Base-by-base conservation (phyloP, 2,888 invertebrate species). In the Parnassius glacialis region DNA sequence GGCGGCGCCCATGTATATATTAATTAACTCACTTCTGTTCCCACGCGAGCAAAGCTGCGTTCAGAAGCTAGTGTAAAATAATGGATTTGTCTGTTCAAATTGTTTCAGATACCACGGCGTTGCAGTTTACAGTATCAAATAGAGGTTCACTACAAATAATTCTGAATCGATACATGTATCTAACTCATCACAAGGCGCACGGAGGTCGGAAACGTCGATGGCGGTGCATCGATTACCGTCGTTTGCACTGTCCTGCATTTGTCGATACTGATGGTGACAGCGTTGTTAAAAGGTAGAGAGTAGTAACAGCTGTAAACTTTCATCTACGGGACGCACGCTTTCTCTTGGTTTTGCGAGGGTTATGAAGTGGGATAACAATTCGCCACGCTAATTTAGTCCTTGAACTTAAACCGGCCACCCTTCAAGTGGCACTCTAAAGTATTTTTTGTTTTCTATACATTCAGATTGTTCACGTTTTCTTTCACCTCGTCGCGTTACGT, bases 221-320 rank as follows among this genome's bases (percentile, higher is more conserved):
- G 88, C 72, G 90, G 54, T 90, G 90, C 62, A 69, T 83, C 2
- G 81, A 87, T 57, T 89, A 90, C 59, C 73, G 87, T 2, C 72
- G 65, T 52, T 50, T 60, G 12, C 74, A 65, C 5, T 90, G 90
- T 65, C 74, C 70, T 2, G 89, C 87, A 2, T 54, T 10, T 48
- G 48, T 48, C 5, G 48, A 48, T 48, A 48, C 48, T 16, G 13
- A 48, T 7, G 12, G 13, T 13, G 48, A 48, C 12, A 13, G 9
- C 10, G 13, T 48, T 16, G 10, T 48, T 13, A 48, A 13, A n/a
- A 48, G 48, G 48, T 48, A 48, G 2, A 13, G n/a, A 13, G n/a
- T 16, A 13, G 3, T 11, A 13, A 13, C 13, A 13, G 1, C 34
- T 34, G 34, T 45, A 45, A 45, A 11, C 11, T 7, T 45, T 45